These are phyloP conservation scores for Phalacrocorax pelagicus DNA, from an alignment of 2,113 vertebrate species.

Conservation along the genomic window DNA sequence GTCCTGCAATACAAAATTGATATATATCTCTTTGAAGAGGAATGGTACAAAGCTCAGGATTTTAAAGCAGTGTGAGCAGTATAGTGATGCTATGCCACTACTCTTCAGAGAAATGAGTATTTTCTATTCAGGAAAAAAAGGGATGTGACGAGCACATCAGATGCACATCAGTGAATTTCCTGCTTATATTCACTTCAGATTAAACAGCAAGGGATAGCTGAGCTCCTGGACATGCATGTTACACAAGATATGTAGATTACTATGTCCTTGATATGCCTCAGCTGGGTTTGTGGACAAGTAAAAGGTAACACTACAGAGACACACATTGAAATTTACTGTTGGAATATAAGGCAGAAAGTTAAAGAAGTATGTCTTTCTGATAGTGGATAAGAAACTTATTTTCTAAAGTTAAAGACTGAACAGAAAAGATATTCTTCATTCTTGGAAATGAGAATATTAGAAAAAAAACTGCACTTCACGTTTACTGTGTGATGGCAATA, in stretches of 20 bases:
- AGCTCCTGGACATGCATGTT: not conserved
- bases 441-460: not conserved
- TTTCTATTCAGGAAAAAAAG: not conserved
- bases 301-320: not conserved
- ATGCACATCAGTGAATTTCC: not conserved
- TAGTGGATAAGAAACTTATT: not conserved
- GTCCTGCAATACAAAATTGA: not conserved
- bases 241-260: not conserved
- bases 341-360: not conserved
- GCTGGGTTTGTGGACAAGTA: not conserved
- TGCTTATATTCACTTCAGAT: not conserved
- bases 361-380: not conserved
- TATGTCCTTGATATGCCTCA: not conserved
- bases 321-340: not conserved
- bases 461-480: not conserved
- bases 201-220: not conserved
- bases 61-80: not conserved
- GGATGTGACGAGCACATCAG: not conserved
- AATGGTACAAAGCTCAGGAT: not conserved
- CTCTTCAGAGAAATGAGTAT: not conserved
- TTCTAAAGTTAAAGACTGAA: not conserved
- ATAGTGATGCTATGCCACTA: not conserved
- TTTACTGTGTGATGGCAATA: not conserved
- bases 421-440: not conserved
- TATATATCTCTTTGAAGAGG: not conserved